Conservation (phyloP, 2,797 vertebrate genomes). For the Lepilemur ruficaudatus region DNA sequence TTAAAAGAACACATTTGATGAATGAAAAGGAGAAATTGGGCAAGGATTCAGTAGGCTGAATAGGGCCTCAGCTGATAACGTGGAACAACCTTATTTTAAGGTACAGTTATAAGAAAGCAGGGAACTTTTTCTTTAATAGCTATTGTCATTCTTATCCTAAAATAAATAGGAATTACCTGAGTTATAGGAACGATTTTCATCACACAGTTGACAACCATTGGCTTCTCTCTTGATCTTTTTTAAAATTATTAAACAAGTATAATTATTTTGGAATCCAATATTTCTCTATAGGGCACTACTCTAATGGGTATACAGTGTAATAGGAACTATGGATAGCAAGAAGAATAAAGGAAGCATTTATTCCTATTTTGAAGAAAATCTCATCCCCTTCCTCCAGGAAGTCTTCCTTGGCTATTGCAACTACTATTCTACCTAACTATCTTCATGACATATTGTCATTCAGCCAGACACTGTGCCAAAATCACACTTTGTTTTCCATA, state of each 20-base stretch:
- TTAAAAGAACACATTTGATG: not conserved
- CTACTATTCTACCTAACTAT: not conserved
- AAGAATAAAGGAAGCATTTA: not conserved
- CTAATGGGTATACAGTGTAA: not conserved
- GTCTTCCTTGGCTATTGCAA: not conserved
- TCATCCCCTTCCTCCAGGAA: not conserved
- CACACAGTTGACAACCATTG: not conserved
- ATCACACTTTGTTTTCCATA: not conserved
- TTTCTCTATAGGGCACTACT: not conserved
- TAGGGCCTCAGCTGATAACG: not conserved
- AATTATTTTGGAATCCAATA: not conserved
- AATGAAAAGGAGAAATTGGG: not conserved
- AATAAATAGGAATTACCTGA: not conserved
- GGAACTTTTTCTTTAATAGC: not conserved
- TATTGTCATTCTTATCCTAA: not conserved
- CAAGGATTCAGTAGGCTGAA: not conserved
- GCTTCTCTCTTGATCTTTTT: not conserved
- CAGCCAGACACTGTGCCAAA: not conserved
- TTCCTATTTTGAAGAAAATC: not conserved
- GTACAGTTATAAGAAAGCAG: not conserved
- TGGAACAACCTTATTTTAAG: not conserved
- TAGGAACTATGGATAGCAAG: not conserved
- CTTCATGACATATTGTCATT: not conserved
- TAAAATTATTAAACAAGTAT: not conserved
- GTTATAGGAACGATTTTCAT: not conserved